phyloP scores from a whole-genome alignment of 2,113 vertebrate species.

The Neogale vison region DNA sequence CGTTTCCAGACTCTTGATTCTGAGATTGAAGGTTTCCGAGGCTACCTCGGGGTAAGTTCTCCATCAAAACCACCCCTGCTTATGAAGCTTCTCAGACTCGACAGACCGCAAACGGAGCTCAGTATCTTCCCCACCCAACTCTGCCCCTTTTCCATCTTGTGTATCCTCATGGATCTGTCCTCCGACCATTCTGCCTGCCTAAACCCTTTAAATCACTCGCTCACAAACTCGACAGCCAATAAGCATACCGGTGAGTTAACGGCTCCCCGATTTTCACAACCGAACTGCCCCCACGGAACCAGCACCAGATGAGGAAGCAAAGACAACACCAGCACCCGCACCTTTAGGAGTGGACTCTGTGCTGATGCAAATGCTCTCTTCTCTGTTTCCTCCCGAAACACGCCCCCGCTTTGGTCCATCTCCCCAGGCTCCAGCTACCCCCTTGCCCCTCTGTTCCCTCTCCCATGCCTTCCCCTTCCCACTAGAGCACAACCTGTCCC shows the following conservation, averaged over 20 bases:
- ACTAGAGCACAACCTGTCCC: background rate
- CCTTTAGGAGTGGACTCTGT: background rate
- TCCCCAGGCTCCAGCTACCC: background rate
- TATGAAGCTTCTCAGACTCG: background rate
- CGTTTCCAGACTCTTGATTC: background rate
- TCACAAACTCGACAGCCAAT: background rate
- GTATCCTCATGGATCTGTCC: background rate
- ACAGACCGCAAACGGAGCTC: background rate
- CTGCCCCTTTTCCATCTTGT: background rate
- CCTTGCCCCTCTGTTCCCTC: background rate
- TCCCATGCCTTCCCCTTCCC: background rate
- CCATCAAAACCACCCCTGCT: background rate
- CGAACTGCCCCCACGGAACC: background rate
- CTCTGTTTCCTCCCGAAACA: background rate
- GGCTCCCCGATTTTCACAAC: background rate
- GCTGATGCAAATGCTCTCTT: background rate
- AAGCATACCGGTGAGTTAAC: background rate
- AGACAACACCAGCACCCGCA: background rate
- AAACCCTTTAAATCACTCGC: background rate
- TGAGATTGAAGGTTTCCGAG: background rate
- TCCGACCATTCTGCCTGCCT: background rate
- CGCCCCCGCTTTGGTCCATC: no score
- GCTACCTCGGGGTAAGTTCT: background rate
- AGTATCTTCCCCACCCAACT: background rate
- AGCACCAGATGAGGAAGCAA: background rate